A percentile compares a stretch with the other conserved stretches of the same genome.
These are phyloP conservation scores for Tetramorium parvispinum DNA, from an alignment of 1,140 invertebrate species.

Conservation along the genomic window DNA sequence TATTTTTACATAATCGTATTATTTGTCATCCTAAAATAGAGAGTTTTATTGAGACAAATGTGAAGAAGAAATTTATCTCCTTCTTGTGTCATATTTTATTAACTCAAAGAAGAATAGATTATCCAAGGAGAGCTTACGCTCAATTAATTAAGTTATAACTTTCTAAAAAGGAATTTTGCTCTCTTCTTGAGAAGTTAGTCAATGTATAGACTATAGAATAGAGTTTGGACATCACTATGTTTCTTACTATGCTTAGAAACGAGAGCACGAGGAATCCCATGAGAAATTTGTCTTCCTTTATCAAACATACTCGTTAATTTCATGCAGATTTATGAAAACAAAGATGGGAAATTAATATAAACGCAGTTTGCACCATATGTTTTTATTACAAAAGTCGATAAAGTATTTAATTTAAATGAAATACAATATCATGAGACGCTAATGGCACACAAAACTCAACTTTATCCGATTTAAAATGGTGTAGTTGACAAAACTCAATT, in stretches of 20 bases:
- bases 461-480: background rate
- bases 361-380: too few species aligned
- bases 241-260: constrained; percentile 25
- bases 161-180: constrained; percentile 14
- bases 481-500: background rate
- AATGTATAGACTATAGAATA: background rate
- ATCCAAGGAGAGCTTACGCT: constrained; percentile 13
- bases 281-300: constrained; percentile 66
- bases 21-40: background rate
- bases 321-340: constrained; percentile 45
- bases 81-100: constrained; percentile 13
- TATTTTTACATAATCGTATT: background rate
- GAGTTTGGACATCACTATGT: constrained; percentile 18
- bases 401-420: background rate
- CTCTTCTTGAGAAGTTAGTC: constrained; percentile 13
- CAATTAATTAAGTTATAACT: constrained; percentile 50
- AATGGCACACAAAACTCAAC: background rate
- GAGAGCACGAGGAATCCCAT: constrained; percentile 2
- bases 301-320: constrained; percentile 47
- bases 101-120: constrained; percentile 28
- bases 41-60: background rate
- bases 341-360: constrained; percentile 1
- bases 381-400: background rate
- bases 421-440: background rate
- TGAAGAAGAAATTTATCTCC: background rate